Conservation (phyloP, 2,888 invertebrate species). For the Subacronicta megacephala region DNA sequence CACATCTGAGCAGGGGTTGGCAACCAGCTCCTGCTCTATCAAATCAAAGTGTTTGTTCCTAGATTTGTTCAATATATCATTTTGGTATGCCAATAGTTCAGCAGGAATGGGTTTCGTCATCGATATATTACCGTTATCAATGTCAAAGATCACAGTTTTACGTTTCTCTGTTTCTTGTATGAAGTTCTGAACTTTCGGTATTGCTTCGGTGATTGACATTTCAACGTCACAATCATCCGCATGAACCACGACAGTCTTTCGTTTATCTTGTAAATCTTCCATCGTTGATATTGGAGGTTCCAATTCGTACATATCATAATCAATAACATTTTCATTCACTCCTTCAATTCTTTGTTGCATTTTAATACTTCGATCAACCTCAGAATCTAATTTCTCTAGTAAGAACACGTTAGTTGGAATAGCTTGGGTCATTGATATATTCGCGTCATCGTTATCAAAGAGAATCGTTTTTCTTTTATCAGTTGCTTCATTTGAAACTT, state of each 20-base stretch:
- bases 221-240: slow-evolving; percentile 4
- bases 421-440: slow-evolving; percentile 40
- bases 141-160: slow-evolving; percentile 24
- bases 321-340: not conserved
- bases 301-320: slow-evolving; percentile 14
- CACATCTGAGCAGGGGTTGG: slow-evolving; percentile 35
- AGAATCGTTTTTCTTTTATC: slow-evolving; percentile 27
- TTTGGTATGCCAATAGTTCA: slow-evolving; percentile 18
- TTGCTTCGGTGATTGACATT: slow-evolving; percentile 16
- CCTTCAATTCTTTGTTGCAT: slow-evolving; percentile 3
- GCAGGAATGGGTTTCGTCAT: slow-evolving; percentile 43
- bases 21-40: slow-evolving; percentile 5
- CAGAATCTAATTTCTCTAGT: slow-evolving; percentile 31
- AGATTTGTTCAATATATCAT: slow-evolving; percentile 15
- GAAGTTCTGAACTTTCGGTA: slow-evolving; percentile 8
- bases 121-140: slow-evolving; percentile 23
- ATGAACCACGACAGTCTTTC: not conserved
- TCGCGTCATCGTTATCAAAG: slow-evolving; percentile 38
- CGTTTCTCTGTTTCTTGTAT: slow-evolving; percentile 14
- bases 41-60: slow-evolving; percentile 5
- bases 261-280: not conserved
- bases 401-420: slow-evolving; percentile 40
- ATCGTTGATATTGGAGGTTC: not conserved
- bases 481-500: slow-evolving; percentile 15
- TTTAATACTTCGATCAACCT: not conserved